A percentile compares a stretch with the other conserved stretches of the same genome.
These are phyloP conservation scores for Psammodynastes pulverulentus DNA, from an alignment of 2,113 vertebrate species.

Conservation along the genomic window DNA sequence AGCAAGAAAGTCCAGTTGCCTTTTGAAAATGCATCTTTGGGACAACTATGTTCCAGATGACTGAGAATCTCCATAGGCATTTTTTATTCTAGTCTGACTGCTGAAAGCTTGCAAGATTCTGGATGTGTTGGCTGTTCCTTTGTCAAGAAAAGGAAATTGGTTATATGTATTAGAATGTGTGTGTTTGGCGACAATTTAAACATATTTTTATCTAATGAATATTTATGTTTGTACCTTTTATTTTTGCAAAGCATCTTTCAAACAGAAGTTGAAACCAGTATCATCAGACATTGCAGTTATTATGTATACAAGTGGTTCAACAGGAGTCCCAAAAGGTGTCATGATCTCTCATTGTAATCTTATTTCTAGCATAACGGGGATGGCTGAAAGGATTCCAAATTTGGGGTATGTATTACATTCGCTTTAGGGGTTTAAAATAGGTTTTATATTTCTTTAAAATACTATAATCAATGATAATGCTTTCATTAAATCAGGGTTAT, in stretches of 20 bases:
- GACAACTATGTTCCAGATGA: not conserved
- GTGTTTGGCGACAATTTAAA: not conserved
- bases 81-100: not conserved
- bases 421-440: not conserved
- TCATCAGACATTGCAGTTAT: slow-evolving; percentile 88
- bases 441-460: not conserved
- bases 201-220: not conserved
- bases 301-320: slow-evolving; percentile 98
- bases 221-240: not conserved
- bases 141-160: not conserved
- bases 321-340: slow-evolving; percentile 91
- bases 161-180: not conserved
- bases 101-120: not conserved
- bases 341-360: slow-evolving; percentile 96
- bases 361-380: slow-evolving; percentile 87
- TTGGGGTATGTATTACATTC: slow-evolving; percentile 71
- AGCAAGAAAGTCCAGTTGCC: not conserved
- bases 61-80: not conserved
- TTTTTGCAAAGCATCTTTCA: slow-evolving; percentile 58
- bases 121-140: not conserved
- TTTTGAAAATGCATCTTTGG: not conserved
- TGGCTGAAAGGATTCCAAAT: slow-evolving; percentile 85
- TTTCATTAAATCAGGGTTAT: not conserved
- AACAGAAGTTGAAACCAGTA: slow-evolving; percentile 64
- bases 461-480: not conserved